phyloP scores from a whole-genome alignment of 2,797 vertebrate species.

The Protonibea diacanthus region DNA sequence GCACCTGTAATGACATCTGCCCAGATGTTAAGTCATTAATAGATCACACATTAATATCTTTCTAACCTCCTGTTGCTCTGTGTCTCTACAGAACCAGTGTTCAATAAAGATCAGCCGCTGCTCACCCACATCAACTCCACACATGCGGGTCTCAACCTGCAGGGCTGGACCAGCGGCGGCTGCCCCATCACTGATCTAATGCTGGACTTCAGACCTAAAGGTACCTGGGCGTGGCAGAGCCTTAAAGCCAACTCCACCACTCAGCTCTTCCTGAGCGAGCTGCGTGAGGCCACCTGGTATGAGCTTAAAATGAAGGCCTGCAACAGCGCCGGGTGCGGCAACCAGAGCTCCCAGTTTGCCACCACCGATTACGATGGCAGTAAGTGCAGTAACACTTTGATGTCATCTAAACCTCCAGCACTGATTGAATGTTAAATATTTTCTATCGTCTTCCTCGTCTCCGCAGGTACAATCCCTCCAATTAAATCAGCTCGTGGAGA shows the following conservation, averaged over 20 bases:
- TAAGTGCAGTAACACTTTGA: constrained; percentile 80
- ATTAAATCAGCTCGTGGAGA: constrained; percentile 97
- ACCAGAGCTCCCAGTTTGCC: constrained; percentile 95
- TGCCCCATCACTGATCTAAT: constrained; percentile 95
- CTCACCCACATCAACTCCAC: constrained; percentile 99
- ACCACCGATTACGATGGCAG: constrained; percentile 98
- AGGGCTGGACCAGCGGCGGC: constrained; percentile 97
- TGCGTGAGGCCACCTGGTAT: constrained; percentile 98
- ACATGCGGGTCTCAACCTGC: constrained; percentile 96
- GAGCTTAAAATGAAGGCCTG: constrained; percentile 98
- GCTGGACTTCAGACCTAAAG: constrained; percentile 96
- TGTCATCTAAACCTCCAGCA: background rate
- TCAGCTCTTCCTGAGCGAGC: constrained; percentile 94
- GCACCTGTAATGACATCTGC: background rate
- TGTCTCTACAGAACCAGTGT: constrained; percentile 90
- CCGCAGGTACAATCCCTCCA: constrained; percentile 94
- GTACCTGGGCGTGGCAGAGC: constrained; percentile 97
- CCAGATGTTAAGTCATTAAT: background rate
- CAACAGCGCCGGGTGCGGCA: constrained; percentile 97
- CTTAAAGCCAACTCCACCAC: constrained; percentile 92
- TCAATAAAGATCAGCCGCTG: constrained; percentile 97
- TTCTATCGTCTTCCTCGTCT: background rate
- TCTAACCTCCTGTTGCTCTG: constrained; percentile 3
- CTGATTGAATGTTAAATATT: background rate
- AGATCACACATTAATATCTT: background rate